Evolutionary conservation across 2,113 vertebrate species (phyloP).

Genomic region (Proteles cristata): DNA sequence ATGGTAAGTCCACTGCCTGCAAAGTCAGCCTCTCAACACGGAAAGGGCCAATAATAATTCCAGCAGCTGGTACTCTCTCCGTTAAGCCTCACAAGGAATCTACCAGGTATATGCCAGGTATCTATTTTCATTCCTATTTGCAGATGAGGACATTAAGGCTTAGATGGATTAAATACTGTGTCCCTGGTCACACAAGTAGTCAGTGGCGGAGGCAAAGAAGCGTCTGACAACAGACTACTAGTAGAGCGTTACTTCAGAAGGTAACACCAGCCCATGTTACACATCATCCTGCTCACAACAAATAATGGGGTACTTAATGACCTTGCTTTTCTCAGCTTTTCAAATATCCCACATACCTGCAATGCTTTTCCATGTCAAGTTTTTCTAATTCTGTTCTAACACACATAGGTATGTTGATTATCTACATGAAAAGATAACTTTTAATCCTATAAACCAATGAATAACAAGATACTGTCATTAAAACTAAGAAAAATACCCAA

Average conservation of each 20-base stretch:
- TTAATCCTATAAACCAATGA: slow-evolving; percentile 57
- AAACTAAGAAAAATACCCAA: neutral
- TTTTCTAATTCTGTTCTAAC: neutral
- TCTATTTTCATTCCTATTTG: neutral
- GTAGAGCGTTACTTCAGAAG: neutral
- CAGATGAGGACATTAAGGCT: neutral
- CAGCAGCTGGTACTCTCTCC: neutral
- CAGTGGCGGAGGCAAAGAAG: neutral
- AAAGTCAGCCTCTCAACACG: neutral
- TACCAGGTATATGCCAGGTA: neutral
- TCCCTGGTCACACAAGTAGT: neutral
- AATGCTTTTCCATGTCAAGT: slow-evolving; percentile 17
- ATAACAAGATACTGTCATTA: neutral
- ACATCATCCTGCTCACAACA: neutral
- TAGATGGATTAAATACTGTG: neutral
- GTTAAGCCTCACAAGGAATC: neutral
- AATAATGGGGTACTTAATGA: neutral
- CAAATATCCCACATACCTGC: neutral
- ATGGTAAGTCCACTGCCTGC: too few relatives aligned
- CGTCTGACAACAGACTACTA: neutral
- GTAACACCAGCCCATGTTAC: neutral
- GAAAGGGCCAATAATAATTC: neutral
- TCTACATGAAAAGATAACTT: neutral
- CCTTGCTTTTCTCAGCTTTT: neutral
- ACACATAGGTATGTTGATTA: slow-evolving; percentile 28